Percentiles rank a stretch among this genome's conserved stretches.
These are phyloP conservation scores for Origma solitaria DNA, from an alignment of 2,113 vertebrate species.

Conservation along the genomic window DNA sequence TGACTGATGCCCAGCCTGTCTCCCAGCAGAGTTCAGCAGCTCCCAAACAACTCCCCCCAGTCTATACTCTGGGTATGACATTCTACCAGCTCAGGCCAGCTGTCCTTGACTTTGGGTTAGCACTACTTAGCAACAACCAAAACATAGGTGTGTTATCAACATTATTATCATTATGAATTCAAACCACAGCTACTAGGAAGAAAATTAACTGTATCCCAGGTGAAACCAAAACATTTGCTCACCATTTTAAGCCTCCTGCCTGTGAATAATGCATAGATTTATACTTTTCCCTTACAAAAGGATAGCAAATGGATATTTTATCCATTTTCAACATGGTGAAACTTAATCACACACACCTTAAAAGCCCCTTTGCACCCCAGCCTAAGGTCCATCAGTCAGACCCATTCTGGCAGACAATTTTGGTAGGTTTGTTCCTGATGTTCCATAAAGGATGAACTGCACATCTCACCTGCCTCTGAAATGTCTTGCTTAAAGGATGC, in stretches of 20 bases:
- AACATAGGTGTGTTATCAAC: background rate
- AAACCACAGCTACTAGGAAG: background rate
- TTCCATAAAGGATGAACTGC: background rate
- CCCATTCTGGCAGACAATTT: background rate
- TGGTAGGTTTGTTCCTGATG: background rate
- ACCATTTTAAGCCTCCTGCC: background rate
- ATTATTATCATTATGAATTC: background rate
- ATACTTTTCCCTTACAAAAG: background rate
- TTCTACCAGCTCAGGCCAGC: background rate
- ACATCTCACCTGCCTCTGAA: background rate
- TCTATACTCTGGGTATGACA: background rate
- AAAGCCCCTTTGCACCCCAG: background rate
- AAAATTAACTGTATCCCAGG: background rate
- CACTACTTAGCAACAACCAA: background rate
- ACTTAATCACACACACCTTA: background rate
- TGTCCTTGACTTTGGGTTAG: background rate
- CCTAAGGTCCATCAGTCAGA: background rate
- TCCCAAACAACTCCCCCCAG: background rate
- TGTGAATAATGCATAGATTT: background rate
- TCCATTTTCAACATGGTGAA: background rate
- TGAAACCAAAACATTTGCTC: background rate
- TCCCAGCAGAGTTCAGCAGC: background rate
- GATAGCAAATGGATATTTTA: background rate
- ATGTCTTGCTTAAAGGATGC: background rate
- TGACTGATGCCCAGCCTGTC: background rate